phyloP scores from a whole-genome alignment of 2,888 invertebrate genomes.

The Pristionchus entomophagus region DNA sequence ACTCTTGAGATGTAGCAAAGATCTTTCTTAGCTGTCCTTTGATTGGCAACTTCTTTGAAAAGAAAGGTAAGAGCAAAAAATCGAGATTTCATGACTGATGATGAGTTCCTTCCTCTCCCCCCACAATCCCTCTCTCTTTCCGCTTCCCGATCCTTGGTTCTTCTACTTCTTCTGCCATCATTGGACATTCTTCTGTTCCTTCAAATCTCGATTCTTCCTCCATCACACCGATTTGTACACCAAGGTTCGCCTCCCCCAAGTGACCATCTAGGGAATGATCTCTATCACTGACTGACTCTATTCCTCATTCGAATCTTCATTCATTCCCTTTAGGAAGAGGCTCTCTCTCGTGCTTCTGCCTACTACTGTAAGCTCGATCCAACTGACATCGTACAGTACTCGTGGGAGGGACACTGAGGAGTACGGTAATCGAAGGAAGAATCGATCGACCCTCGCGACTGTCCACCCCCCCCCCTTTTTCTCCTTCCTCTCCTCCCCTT shows the following conservation, averaged over 20 bases:
- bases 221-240: conserved; percentile 41
- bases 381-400: neutral
- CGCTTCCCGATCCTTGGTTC: conserved; percentile 66
- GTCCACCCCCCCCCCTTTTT: no score
- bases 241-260: neutral
- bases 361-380: conserved; percentile 26
- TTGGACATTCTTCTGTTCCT: conserved; percentile 72
- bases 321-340: conserved; percentile 15
- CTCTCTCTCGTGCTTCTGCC: neutral
- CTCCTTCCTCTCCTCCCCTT: neutral
- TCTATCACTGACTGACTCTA: neutral
- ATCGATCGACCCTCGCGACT: neutral
- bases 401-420: conserved; percentile 27
- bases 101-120: neutral
- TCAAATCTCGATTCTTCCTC: conserved; percentile 62
- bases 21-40: no score
- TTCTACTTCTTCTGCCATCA: conserved; percentile 70
- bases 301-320: neutral
- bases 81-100: neutral
- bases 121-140: neutral
- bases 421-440: neutral
- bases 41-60: no score
- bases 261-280: neutral
- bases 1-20: neutral
- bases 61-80: no score